Base-by-base conservation (phyloP, 2,797 vertebrate genomes). In the Sciurus vulgaris region DNA sequence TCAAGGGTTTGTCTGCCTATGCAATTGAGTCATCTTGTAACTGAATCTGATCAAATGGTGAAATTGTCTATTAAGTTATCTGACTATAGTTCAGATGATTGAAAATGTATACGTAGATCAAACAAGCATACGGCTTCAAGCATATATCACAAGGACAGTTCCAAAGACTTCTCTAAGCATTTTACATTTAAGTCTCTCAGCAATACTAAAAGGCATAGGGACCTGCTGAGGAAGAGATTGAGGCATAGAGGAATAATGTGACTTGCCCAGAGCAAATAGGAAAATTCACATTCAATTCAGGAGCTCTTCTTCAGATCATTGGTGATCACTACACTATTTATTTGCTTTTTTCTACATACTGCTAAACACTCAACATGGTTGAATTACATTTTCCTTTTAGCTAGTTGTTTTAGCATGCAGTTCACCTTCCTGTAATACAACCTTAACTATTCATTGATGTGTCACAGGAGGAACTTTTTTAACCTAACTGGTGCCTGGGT, bases 31-130 rank as follows among this genome's bases (percentile, higher is more conserved):
- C 10, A 33, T 24, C 89, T 86, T 61, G 51, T 54, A n/a, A 59
- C 10, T 49, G 33, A 96, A 82, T 86, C 14, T 61, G 41, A 94
- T 15, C 72, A 72, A 86, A 69, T 24, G 61, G 72, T 88, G 35
- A 94, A 95, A 84, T 89, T 81, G 67, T 81, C 77, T n/a, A 38
- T 54, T 33, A 82, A 74, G 56, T 81, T 79, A 93, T 82, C 49
- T 82, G n/a, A 92, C 7, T 26, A 70, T 47, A 65, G 63, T 92
- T 74, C 79, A 74, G 77, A 82, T 72, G 26, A 63, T 51, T 91
- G 35, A 91, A 92, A 86, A 85, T 72, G 26, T 26, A 56, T n/a
- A 24, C 47, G 15, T 61, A 79, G 22, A 44, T 83, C 83, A 89
- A 73, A 70, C 74, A 63, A 96, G 44, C 44, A 51, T 67, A 54